Conservation (phyloP, 2,888 invertebrate genomes). For the Diploptera punctata region DNA sequence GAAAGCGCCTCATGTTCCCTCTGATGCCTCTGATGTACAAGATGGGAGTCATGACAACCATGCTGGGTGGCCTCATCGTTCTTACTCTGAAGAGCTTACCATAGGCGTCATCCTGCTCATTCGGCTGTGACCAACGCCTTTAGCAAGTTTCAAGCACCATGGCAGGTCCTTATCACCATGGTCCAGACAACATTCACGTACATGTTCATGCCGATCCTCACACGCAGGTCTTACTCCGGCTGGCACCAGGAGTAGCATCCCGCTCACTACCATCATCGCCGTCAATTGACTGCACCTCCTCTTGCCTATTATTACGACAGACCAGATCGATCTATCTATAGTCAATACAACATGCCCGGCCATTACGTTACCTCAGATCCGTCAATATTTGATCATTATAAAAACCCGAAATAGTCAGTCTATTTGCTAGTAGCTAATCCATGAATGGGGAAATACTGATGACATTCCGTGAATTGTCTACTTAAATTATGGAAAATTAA, state of each 20-base stretch:
- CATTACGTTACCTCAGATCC: too few relatives aligned
- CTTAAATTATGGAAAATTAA: too few relatives aligned
- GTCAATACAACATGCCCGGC: too few relatives aligned
- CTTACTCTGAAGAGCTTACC: constrained; percentile 76
- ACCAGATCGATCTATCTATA: too few relatives aligned
- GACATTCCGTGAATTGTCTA: too few relatives aligned
- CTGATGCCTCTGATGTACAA: constrained; percentile 78
- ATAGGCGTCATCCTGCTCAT: constrained; percentile 65
- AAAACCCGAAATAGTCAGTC: too few relatives aligned
- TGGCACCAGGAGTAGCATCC: constrained; percentile 44
- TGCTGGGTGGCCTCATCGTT: constrained; percentile 71
- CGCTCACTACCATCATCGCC: not conserved
- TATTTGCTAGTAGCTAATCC: too few relatives aligned
- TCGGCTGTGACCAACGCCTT: constrained; percentile 38
- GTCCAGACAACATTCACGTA: constrained; percentile 35
- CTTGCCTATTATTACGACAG: too few relatives aligned
- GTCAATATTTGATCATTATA: too few relatives aligned
- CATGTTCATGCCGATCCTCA: constrained; percentile 39
- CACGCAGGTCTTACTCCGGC: constrained; percentile 47
- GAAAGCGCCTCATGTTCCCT: constrained; percentile 73
- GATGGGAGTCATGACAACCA: constrained; percentile 75
- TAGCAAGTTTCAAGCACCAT: not conserved
- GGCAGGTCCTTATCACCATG: not conserved
- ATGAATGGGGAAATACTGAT: too few relatives aligned
- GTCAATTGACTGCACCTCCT: too few relatives aligned